Evolutionary conservation across 2,113 vertebrate genomes (phyloP).

Genomic region (Scalopus aquaticus): DNA sequence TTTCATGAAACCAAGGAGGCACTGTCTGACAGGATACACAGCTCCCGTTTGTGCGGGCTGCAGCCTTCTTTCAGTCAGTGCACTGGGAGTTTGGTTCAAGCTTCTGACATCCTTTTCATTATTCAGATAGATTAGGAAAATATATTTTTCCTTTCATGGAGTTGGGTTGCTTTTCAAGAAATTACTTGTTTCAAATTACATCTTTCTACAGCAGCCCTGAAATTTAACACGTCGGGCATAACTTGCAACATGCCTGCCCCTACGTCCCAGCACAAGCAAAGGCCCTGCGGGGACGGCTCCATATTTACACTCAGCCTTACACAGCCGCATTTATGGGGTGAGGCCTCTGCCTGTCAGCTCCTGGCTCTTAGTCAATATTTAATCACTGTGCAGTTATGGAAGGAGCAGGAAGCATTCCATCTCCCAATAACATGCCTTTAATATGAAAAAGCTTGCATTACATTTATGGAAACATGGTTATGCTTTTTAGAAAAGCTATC

Average conservation of each 20-base stretch:
- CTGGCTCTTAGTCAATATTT: constrained; percentile 70
- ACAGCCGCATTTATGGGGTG: constrained; percentile 22
- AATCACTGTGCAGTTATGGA: constrained; percentile 59
- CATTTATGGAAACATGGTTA: constrained; percentile 12
- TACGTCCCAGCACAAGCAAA: neutral
- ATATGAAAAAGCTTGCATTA: constrained; percentile 35
- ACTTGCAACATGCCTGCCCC: neutral
- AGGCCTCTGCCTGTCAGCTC: constrained; percentile 60
- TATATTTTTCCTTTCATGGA: constrained; percentile 35
- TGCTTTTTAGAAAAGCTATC: constrained; percentile 2
- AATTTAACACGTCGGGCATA: neutral
- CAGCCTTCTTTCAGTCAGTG: neutral
- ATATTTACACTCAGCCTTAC: constrained; percentile 9
- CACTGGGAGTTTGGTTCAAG: neutral
- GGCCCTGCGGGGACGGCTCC: neutral
- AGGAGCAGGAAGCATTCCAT: constrained; percentile 43
- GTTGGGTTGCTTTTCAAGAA: constrained; percentile 28
- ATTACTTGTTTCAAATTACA: constrained; percentile 38
- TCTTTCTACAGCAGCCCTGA: neutral
- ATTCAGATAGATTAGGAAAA: constrained; percentile 50
- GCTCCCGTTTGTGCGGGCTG: neutral
- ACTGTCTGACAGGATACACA: neutral
- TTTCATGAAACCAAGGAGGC: neutral
- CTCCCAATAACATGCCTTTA: constrained; percentile 51
- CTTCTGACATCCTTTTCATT: constrained; percentile 39